Base-by-base conservation (phyloP, 2,797 vertebrate genomes). In the Gallinago solitaria region DNA sequence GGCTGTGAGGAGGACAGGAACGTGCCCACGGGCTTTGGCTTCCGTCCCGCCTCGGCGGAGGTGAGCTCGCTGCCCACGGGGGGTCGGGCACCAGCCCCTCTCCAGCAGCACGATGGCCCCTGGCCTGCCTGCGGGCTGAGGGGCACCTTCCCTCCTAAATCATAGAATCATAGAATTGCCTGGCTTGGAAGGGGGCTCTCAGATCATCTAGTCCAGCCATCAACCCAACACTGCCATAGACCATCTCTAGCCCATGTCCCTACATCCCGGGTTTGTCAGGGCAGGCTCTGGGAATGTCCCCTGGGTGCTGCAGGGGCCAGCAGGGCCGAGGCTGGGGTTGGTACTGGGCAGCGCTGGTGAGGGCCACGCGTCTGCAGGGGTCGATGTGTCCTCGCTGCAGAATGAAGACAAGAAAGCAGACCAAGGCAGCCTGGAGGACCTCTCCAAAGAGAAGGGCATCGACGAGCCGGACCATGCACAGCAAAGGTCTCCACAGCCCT, bases 1-100 rank as follows among this genome's bases (percentile, higher is more conserved):
- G 99, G 99, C 18, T 98, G 99, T 0, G 99, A 99, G 78, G 99
- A 99, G 87, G 99, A 99, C 91, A 98, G 99, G 94, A 99, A 98
- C 4, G 98, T 98, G 11, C 99, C 99, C 1, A 97, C 98, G 2
- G 99, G 99, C 45, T 99, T 98, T 56, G 99, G 99, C 64, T 99
- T 99, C 95, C 98, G 99, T 3, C 99, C 99, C 0, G 99, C 99
- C 23, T 99, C 99, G 2, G 98, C 99, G 10, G 99, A 99, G 98
- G 99, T 99, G 85, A 97, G 92, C 61, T 3, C 18, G 16, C 9
- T 73, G 53, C 68, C n/a, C 0, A 27, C 11, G 13, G 60, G 37
- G 43, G 14, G 11, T 4, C 9, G 17, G 63, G 47, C 47, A 23
- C 43, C 1, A 0, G 32, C 35, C 11, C 2, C 25, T 4, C 47